Percentiles rank a stretch among this genome's conserved stretches.
These are phyloP conservation scores for Eulithis testata DNA, from an alignment of 2,888 invertebrate genomes.

Conservation along the genomic window DNA sequence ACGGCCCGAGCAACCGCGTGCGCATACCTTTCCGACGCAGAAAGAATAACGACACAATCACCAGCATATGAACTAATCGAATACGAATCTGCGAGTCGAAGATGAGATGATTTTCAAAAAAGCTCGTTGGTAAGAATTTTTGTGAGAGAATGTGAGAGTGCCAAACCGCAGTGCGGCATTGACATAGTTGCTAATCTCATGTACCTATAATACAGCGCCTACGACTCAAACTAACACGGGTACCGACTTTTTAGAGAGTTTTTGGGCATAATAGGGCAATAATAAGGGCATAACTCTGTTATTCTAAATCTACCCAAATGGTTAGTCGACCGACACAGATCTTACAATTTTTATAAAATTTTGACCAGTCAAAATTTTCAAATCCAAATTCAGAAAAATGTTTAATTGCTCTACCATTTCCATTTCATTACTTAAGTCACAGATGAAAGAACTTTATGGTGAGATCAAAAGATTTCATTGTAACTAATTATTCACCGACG, in stretches of 20 bases:
- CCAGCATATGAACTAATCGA: too few relatives aligned
- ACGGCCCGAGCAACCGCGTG: constrained; percentile 54
- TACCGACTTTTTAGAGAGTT: too few relatives aligned
- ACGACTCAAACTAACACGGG: not conserved
- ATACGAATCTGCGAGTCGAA: too few relatives aligned
- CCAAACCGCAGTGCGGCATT: constrained; percentile 4
- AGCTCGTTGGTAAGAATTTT: not conserved
- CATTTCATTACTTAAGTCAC: not conserved
- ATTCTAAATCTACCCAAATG: too few relatives aligned
- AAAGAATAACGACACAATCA: not conserved
- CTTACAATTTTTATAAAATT: too few relatives aligned
- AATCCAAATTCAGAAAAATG: too few relatives aligned
- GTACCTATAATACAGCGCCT: not conserved
- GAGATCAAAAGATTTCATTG: constrained; percentile 32
- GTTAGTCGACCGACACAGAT: too few relatives aligned
- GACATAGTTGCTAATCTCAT: constrained; percentile 11
- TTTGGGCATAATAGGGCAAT: too few relatives aligned
- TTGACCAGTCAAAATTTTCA: too few relatives aligned
- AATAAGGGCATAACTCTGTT: too few relatives aligned
- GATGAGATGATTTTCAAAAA: too few relatives aligned
- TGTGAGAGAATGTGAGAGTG: not conserved
- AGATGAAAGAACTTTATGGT: not conserved
- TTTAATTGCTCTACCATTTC: constrained; percentile 7
- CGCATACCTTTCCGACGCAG: constrained; percentile 35
- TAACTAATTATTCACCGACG: constrained; percentile 2